Percentiles rank a stretch among this genome's conserved stretches.
These are phyloP conservation scores for Ganaspis brasiliensis DNA, from an alignment of 2,888 invertebrate species.

Conservation along the genomic window DNA sequence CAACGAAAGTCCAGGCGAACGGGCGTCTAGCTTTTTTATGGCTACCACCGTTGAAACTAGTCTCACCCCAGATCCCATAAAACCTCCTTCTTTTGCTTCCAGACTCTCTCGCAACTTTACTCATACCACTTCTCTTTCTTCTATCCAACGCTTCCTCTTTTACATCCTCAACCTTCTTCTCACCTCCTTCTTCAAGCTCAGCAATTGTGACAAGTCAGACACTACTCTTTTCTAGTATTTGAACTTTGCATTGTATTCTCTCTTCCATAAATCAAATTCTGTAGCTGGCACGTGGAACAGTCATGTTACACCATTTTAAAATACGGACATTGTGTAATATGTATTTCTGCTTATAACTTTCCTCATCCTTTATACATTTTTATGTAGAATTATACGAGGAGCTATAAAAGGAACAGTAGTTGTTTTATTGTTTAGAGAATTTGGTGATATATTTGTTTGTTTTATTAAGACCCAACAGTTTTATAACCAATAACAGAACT, in stretches of 20 bases:
- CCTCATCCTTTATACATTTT: no score
- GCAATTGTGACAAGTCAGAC: constrained; percentile 34
- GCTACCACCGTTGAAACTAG: constrained; percentile 64
- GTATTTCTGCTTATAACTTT: no score
- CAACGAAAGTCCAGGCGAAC: constrained; percentile 68
- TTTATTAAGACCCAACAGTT: no score
- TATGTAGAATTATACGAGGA: no score
- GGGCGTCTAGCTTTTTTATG: constrained; percentile 68
- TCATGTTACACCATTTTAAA: background rate
- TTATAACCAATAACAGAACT: no score
- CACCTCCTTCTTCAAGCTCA: constrained; percentile 5
- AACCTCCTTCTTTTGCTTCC: constrained; percentile 64
- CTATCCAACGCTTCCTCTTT: constrained; percentile 21
- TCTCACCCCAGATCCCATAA: constrained; percentile 70
- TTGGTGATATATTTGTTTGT: no score
- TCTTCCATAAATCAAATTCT: constrained; percentile 1
- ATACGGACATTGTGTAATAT: no score
- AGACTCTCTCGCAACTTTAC: constrained; percentile 52
- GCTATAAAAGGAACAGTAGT: no score
- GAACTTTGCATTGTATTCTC: constrained; percentile 26
- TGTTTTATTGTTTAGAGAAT: no score
- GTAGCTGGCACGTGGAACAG: background rate
- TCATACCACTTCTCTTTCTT: constrained; percentile 31
- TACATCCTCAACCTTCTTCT: constrained; percentile 10
- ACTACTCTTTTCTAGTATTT: constrained; percentile 45